A percentile compares a stretch with the other conserved stretches of the same genome.
phyloP scores from a whole-genome alignment of 2,888 invertebrate species.

The Sclerodermus sp. region DNA sequence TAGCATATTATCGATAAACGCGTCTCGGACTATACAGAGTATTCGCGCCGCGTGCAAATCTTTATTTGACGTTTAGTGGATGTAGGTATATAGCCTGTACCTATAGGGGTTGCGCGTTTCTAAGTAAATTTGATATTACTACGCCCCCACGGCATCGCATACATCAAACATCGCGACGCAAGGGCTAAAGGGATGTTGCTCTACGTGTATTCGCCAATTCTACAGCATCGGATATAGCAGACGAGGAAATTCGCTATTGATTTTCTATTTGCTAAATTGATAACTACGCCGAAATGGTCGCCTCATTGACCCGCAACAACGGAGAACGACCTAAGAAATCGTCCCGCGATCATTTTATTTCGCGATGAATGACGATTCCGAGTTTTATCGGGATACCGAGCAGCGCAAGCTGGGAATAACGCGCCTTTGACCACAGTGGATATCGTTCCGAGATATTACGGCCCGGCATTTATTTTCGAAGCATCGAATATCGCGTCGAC shows the following conservation, averaged over 20 bases:
- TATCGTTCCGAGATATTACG: not conserved
- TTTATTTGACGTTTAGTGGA: too few species aligned
- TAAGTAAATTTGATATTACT: too few species aligned
- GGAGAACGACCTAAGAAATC: slow-evolving; percentile 4
- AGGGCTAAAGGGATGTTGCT: not conserved
- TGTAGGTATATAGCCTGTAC: too few species aligned
- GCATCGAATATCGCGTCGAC: slow-evolving; percentile 10
- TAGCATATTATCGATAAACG: too few species aligned
- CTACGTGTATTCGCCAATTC: not conserved
- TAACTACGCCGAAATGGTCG: slow-evolving; percentile 44
- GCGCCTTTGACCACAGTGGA: too few species aligned
- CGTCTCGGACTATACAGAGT: too few species aligned
- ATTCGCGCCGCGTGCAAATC: too few species aligned
- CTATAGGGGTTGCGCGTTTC: too few species aligned
- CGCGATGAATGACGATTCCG: slow-evolving; percentile 21
- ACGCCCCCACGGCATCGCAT: not conserved
- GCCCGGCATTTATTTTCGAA: slow-evolving; percentile 15
- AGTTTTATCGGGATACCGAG: slow-evolving; percentile 15
- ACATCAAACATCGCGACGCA: not conserved
- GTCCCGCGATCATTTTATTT: not conserved
- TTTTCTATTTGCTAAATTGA: slow-evolving; percentile 54
- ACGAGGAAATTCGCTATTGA: slow-evolving; percentile 32
- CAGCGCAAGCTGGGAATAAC: not conserved
- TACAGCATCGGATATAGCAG: not conserved
- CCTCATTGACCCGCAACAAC: slow-evolving; percentile 34